Base-by-base conservation (phyloP, 2,797 vertebrate species). In the Micrastur ruficollis region DNA sequence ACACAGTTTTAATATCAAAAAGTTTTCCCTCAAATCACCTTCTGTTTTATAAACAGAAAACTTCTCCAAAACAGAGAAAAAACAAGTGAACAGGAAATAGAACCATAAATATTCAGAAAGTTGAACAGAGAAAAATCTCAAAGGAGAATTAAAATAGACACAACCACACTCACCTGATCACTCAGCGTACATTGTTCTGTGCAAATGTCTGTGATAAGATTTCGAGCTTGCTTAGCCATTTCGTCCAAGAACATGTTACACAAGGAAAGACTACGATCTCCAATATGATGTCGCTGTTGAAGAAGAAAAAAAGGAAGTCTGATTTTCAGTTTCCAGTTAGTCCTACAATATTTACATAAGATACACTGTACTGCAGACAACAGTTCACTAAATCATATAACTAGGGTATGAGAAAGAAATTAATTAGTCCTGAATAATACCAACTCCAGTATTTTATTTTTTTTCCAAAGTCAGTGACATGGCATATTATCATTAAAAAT, bases 201-300 rank as follows among this genome's bases (percentile, higher is more conserved):
- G 98, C 99, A 99, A 98, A 99, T 99, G 95, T 99, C 99, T 25
- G 99, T 99, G 97, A 99, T 99, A 86, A 99, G 99, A 98, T 99
- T 99, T 79, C 99, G 98, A 91, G 99, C 99, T 95, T 99, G 99
- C 81, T 99, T 99, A 38, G 99, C 99, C 99, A 99, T 99, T 98
- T 99, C 99, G 91, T 99, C 99, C 98, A 99, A 97, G 97, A 99
- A 99, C 99, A 99, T 99, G 98, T 99, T 99, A 97, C 99, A 99
- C 92, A 99, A 94, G 13, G 99, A 99, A 74, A 99, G 98, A 94
- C 99, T 99, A n/a, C 99, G 99, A 68, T 99, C 99, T 29, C 99
- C 99, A 96, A 99, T 99, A 96, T 99, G 99, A 98, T 99, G 99
- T 70, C 99, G 98, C 99, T 99, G 86, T 86, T 23, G 83, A 95